phyloP scores from a whole-genome alignment of 2,888 invertebrate genomes.

The Sisyra nigra region DNA sequence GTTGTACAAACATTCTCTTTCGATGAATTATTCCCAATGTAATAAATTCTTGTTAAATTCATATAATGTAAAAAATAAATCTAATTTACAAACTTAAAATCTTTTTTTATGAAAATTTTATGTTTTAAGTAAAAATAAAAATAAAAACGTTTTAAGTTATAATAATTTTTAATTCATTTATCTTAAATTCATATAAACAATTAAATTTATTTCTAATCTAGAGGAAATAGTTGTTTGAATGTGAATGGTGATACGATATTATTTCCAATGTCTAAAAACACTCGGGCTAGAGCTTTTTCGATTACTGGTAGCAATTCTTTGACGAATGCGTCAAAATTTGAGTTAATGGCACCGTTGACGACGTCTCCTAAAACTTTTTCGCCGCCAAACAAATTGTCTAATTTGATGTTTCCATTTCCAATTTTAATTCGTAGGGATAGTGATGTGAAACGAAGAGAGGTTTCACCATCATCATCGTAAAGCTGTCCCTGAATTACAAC shows the following conservation, averaged over 20 bases:
- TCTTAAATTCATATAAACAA: neutral
- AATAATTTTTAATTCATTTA: neutral
- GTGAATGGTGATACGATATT: slow-evolving; percentile 31
- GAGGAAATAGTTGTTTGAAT: slow-evolving; percentile 32
- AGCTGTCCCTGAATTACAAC: slow-evolving; percentile 19
- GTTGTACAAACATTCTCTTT: slow-evolving; percentile 34
- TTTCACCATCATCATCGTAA: slow-evolving; percentile 24
- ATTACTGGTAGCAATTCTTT: slow-evolving; percentile 35
- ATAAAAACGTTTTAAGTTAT: no score
- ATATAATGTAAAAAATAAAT: no score
- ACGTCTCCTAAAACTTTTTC: slow-evolving; percentile 33
- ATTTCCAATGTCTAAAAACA: slow-evolving; percentile 31
- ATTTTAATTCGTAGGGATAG: slow-evolving; percentile 30
- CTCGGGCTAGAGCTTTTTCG: slow-evolving; percentile 28
- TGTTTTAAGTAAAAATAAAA: neutral
- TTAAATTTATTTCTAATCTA: slow-evolving; percentile 9
- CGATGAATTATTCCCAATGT: slow-evolving; percentile 36
- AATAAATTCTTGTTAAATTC: neutral
- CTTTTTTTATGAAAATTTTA: neutral
- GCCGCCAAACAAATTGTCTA: slow-evolving; percentile 36
- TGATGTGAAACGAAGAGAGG: slow-evolving; percentile 26
- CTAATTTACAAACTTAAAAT: no score
- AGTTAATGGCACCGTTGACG: slow-evolving; percentile 37
- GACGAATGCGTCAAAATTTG: slow-evolving; percentile 33
- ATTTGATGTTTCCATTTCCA: slow-evolving; percentile 27